These are phyloP conservation scores for Tetrao urogallus DNA, from an alignment of 2,113 vertebrate genomes.

Conservation along the genomic window DNA sequence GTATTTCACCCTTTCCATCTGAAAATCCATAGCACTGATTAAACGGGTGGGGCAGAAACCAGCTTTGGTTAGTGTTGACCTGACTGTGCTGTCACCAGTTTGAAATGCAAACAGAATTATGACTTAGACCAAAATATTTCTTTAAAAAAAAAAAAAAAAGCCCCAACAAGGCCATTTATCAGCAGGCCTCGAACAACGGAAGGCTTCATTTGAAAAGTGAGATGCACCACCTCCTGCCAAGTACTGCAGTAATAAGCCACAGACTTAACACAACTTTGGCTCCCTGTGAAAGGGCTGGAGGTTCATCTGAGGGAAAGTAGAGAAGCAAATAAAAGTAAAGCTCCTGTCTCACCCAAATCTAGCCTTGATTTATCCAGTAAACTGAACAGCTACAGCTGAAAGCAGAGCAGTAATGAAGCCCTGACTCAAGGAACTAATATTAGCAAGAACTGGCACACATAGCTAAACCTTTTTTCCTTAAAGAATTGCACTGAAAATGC, in stretches of 20 bases:
- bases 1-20: not conserved
- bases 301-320: slow-evolving; percentile 6
- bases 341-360: slow-evolving; percentile 7
- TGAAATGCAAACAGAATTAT: slow-evolving; percentile 21
- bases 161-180: slow-evolving; percentile 12
- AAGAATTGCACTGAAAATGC: not conserved
- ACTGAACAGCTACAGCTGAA: not conserved
- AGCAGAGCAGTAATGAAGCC: slow-evolving; percentile 1
- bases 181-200: slow-evolving; percentile 4
- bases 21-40: not conserved
- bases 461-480: not conserved
- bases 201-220: slow-evolving; percentile 44
- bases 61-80: not conserved
- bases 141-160: not conserved
- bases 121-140: slow-evolving; percentile 34
- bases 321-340: slow-evolving; percentile 52
- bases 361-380: slow-evolving; percentile 11
- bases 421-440: not conserved
- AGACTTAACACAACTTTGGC: slow-evolving; percentile 1
- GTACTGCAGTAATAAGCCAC: not conserved
- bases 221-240: slow-evolving; percentile 9
- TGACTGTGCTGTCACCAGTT: not conserved
- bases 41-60: not conserved
- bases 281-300: slow-evolving; percentile 1
- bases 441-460: not conserved